Evolutionary conservation across 2,888 invertebrate genomes (phyloP).

Genomic region (Ecliptopera silaceata): DNA sequence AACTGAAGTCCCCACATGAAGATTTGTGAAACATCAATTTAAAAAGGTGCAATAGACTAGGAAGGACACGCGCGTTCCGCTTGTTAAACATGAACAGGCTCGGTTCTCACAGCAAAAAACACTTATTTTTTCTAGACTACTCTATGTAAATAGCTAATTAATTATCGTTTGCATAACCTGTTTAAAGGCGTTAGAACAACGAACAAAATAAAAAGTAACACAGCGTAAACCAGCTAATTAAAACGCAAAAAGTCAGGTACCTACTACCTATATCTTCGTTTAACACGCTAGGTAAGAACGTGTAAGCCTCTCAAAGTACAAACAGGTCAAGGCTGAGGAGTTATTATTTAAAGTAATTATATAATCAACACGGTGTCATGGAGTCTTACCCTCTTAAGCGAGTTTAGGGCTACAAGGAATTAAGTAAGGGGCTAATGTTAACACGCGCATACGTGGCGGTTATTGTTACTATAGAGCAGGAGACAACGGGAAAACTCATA

Average conservation of each 20-base stretch:
- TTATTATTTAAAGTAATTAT: slow-evolving; percentile 82
- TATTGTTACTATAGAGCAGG: slow-evolving; percentile 55
- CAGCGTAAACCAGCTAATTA: slow-evolving; percentile 14
- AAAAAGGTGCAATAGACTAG: background rate
- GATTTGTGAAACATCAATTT: too few species aligned
- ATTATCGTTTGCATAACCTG: slow-evolving; percentile 17
- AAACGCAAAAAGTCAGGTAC: slow-evolving; percentile 18
- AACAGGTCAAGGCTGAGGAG: slow-evolving; percentile 53
- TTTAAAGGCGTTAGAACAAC: slow-evolving; percentile 19
- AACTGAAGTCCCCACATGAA: too few species aligned
- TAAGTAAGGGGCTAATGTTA: slow-evolving; percentile 79
- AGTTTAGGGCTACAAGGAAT: slow-evolving; percentile 80
- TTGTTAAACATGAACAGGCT: background rate
- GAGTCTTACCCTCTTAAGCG: slow-evolving; percentile 78
- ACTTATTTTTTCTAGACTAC: slow-evolving; percentile 16
- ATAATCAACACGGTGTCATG: slow-evolving; percentile 79
- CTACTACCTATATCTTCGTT: slow-evolving; percentile 14
- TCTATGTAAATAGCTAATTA: slow-evolving; percentile 15
- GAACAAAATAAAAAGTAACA: slow-evolving; percentile 10
- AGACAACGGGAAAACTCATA: slow-evolving; percentile 23
- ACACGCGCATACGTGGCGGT: slow-evolving; percentile 76
- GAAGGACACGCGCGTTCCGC: background rate
- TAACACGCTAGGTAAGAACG: slow-evolving; percentile 25
- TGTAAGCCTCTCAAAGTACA: slow-evolving; percentile 34
- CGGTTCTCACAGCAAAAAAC: slow-evolving; percentile 11